phyloP scores from a whole-genome alignment of 1,140 invertebrate genomes.

The Drosophila pandora region DNA sequence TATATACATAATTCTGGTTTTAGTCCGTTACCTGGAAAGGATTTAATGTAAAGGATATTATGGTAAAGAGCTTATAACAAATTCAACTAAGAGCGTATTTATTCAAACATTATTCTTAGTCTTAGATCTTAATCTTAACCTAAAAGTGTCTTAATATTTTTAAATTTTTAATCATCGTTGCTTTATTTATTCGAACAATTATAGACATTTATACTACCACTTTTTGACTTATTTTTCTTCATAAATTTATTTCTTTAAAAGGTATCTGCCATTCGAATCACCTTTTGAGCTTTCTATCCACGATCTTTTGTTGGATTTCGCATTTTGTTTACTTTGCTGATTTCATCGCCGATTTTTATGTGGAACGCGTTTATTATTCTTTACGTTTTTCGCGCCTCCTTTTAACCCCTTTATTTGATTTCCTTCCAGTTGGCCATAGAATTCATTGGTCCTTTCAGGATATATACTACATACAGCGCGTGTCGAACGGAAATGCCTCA shows the following conservation, averaged over 20 bases:
- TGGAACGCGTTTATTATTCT: constrained; percentile 68
- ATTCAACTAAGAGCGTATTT: no score
- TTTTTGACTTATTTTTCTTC: background rate
- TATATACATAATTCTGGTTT: constrained; percentile 29
- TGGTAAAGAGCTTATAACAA: background rate
- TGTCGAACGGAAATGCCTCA: constrained; percentile 79
- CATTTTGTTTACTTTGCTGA: constrained; percentile 57
- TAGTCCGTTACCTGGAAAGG: constrained; percentile 15
- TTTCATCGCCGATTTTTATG: constrained; percentile 78
- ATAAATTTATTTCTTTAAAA: background rate
- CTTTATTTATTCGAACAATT: no score
- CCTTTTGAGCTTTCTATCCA: constrained; percentile 1
- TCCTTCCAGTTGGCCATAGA: constrained; percentile 29
- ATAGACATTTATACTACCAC: no score
- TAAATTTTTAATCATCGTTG: no score
- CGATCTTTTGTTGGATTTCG: constrained; percentile 36
- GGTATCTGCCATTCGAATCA: constrained; percentile 1
- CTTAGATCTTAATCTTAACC: background rate
- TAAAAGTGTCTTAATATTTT: no score
- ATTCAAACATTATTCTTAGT: no score
- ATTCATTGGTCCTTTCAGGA: constrained; percentile 6
- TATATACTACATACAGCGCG: constrained; percentile 24
- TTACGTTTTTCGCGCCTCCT: constrained; percentile 74
- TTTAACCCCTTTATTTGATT: constrained; percentile 62
- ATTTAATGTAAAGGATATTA: background rate